Evolutionary conservation across 2,113 vertebrate genomes (phyloP), one percentile per base, ranked within the genome.

Genomic region (Panurus biarmicus): DNA sequence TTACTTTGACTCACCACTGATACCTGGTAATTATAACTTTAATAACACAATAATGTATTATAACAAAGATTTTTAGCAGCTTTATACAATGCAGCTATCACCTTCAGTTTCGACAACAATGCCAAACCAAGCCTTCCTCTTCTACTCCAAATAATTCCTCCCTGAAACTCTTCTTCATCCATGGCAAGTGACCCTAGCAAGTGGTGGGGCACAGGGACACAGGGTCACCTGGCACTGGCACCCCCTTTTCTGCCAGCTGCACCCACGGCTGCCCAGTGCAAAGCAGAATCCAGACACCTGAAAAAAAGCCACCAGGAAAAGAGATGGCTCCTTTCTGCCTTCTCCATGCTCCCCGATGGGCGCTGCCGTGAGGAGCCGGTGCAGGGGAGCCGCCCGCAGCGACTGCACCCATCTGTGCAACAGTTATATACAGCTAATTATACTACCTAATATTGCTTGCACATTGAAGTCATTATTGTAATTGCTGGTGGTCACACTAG

Each of bases 1-100:
- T 79, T 86, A 69, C 36, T 90, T 76, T 85, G 48, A 81, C 70
- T 96, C 0, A 0, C 31, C 15, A 48, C 48, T 73, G 67, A 87
- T 95, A 95, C 62, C 78, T 80, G 74, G 66, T 82, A 93, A 95
- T 95, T 93, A 73, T 82, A 76, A 72, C 70, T 78, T 80, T 70
- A 85, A 51, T 87, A 91, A 78, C 80, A 61, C 56, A 84, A 89
- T 58, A 44, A 69, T 15, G 25, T 57, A 62, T 35, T 70, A 64
- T 65, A 93, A 78, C 40, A 28, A 47, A 74, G 60, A 61, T 60
- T 87, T 87, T 75, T 44, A 76, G 2, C 71, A 72, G 17, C 33
- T 45, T 75, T 35, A 26, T 44, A 13, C 13, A 50, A 21, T 0
- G 2, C 50, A 36, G 45, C 45, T 70, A 10, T 22, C 35, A 69